phyloP scores from a whole-genome alignment of 2,888 invertebrate genomes.

The Lathronympha strigana region DNA sequence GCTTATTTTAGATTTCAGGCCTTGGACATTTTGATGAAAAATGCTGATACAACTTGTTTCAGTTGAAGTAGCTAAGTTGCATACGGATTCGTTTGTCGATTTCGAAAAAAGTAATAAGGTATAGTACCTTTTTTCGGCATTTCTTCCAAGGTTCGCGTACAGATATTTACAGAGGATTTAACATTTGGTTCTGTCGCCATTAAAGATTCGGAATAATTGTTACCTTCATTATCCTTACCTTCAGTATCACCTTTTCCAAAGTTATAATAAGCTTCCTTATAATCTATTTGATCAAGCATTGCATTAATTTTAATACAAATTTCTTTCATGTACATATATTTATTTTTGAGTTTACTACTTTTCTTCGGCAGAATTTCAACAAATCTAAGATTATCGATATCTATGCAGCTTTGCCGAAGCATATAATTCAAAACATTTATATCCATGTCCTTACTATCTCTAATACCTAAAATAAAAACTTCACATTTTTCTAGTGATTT shows the following conservation, averaged over 20 bases:
- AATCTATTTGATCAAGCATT: slow-evolving; percentile 2
- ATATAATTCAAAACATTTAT: slow-evolving; percentile 8
- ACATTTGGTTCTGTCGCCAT: neutral
- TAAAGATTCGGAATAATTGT: neutral
- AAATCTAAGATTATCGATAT: neutral
- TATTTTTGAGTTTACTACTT: neutral
- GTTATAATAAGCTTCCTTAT: too few species aligned
- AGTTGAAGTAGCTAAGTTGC: neutral
- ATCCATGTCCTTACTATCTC: neutral
- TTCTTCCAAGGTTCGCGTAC: neutral
- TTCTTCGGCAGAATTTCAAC: neutral
- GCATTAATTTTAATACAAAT: neutral
- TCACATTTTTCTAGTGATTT: neutral
- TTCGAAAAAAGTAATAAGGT: neutral
- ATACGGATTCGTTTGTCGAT: neutral
- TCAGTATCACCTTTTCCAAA: neutral
- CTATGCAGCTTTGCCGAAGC: neutral
- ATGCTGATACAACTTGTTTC: neutral
- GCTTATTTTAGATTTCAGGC: neutral
- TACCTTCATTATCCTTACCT: neutral
- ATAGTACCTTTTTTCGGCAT: neutral
- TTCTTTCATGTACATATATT: slow-evolving; percentile 1
- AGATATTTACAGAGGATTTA: neutral
- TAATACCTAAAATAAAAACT: neutral
- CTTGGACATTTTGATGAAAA: slow-evolving; percentile 9